A percentile compares a stretch with the other conserved stretches of the same genome.
phyloP scores from a whole-genome alignment of 2,888 invertebrate species.

The Aspidiotus destructor region DNA sequence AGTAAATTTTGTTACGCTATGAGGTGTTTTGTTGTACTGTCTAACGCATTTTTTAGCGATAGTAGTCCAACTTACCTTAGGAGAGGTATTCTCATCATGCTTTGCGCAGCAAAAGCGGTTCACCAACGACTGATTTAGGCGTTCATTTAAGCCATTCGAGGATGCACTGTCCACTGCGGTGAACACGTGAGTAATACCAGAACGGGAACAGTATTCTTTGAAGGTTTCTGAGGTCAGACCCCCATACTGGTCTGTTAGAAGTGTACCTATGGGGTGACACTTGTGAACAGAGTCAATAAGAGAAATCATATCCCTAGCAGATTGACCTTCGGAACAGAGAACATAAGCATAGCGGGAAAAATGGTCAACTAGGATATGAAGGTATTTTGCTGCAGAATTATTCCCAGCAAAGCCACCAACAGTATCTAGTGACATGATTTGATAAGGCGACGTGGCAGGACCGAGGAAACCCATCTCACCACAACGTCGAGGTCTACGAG shows the following conservation, averaged over 20 bases:
- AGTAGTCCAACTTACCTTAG: constrained; percentile 4
- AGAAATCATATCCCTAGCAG: not conserved
- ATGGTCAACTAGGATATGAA: not conserved
- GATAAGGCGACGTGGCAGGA: not conserved
- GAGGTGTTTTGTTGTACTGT: constrained; percentile 10
- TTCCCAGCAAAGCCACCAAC: not conserved
- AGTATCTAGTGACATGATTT: constrained; percentile 7
- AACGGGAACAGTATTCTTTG: not conserved
- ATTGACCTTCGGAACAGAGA: not conserved
- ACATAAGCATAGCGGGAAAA: constrained; percentile 10
- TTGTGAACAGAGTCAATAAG: constrained; percentile 7
- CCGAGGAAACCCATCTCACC: not conserved
- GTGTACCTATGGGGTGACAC: constrained; percentile 5
- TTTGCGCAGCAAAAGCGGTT: not conserved
- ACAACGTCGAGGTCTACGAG: not conserved
- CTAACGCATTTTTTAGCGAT: constrained; percentile 6
- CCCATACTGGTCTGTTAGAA: not conserved
- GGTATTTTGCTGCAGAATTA: not conserved
- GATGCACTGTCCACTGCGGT: constrained; percentile 11
- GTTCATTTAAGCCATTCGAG: constrained; percentile 13
- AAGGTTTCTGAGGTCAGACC: constrained; percentile 11
- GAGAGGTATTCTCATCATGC: not conserved
- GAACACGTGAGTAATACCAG: constrained; percentile 9
- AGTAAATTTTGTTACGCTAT: constrained; percentile 3
- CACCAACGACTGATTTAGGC: constrained; percentile 4